phyloP scores from a whole-genome alignment of 1,140 invertebrate genomes.

The Adelges cooleyi region DNA sequence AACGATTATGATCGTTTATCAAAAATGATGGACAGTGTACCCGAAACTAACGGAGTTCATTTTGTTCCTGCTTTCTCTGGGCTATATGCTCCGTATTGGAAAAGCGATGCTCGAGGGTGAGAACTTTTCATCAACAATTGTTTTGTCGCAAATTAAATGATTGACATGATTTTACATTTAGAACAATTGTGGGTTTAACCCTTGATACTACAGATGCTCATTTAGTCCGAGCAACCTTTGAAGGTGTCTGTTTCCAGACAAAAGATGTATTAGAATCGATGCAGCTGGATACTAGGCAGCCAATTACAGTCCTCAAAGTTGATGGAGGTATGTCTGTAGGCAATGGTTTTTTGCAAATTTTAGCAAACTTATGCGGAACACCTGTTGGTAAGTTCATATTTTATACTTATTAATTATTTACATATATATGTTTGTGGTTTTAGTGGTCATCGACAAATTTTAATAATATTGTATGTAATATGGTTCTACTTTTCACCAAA shows the following conservation, averaged over 20 bases:
- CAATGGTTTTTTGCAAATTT: slow-evolving; percentile 84
- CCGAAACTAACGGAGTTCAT: slow-evolving; percentile 63
- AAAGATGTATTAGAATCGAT: slow-evolving; percentile 76
- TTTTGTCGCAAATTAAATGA: too few species aligned
- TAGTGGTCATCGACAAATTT: too few species aligned
- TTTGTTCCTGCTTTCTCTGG: slow-evolving; percentile 93
- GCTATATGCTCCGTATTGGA: slow-evolving; percentile 89
- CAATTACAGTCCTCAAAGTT: slow-evolving; percentile 67
- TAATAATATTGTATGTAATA: too few species aligned
- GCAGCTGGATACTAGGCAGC: slow-evolving; percentile 79
- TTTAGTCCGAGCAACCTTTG: slow-evolving; percentile 82
- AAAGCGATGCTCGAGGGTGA: slow-evolving; percentile 76
- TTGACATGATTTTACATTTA: too few species aligned
- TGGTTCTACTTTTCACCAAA: too few species aligned
- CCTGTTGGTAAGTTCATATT: slow-evolving; percentile 69
- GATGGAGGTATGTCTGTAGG: slow-evolving; percentile 90
- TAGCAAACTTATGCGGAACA: slow-evolving; percentile 79
- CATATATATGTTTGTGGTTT: too few species aligned
- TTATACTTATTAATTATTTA: too few species aligned
- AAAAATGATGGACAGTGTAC: slow-evolving; percentile 48
- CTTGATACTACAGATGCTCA: slow-evolving; percentile 87
- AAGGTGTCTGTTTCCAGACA: slow-evolving; percentile 93
- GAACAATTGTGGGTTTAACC: slow-evolving; percentile 87
- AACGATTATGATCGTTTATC: slow-evolving; percentile 46
- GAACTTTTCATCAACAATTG: too few species aligned